Evolutionary conservation across 2,888 invertebrate genomes (phyloP).

Genomic region (Synanthedon formicaeformis): DNA sequence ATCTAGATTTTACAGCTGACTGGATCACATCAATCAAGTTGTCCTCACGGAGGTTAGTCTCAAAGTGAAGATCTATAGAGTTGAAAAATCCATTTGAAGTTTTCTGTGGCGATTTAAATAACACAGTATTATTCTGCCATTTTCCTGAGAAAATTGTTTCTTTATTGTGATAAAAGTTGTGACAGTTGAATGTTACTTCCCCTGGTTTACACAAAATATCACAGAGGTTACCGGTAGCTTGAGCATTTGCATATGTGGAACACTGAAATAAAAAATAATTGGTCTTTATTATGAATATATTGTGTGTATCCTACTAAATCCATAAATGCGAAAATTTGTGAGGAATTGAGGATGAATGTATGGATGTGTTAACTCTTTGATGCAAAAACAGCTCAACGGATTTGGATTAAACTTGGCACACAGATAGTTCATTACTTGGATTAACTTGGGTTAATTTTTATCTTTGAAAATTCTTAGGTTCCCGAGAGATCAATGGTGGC

Average conservation of each 20-base stretch:
- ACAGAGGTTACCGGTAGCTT: constrained; percentile 74
- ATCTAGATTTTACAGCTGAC: constrained; percentile 57
- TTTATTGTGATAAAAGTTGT: constrained; percentile 72
- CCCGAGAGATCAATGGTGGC: too few relatives aligned
- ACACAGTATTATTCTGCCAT: constrained; percentile 68
- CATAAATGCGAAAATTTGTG: too few relatives aligned
- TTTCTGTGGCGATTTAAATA: constrained; percentile 68
- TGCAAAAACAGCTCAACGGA: too few relatives aligned
- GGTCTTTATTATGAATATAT: neutral
- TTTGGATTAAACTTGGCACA: too few relatives aligned
- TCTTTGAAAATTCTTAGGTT: too few relatives aligned
- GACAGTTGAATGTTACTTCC: constrained; percentile 69
- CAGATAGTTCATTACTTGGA: too few relatives aligned
- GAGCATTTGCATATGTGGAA: constrained; percentile 56
- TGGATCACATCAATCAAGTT: constrained; percentile 65
- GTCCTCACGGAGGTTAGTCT: constrained; percentile 52
- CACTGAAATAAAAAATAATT: constrained; percentile 57
- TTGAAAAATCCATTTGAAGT: constrained; percentile 46
- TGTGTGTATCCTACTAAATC: neutral
- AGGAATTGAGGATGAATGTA: too few relatives aligned
- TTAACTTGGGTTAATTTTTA: too few relatives aligned
- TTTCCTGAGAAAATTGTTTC: constrained; percentile 72
- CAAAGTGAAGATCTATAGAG: constrained; percentile 38
- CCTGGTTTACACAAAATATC: constrained; percentile 68
- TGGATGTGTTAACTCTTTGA: too few relatives aligned